These are phyloP conservation scores for Hydractinia symbiolongicarpus DNA, from an alignment of 30 jellyfish, hydroid and myxozoan genomes.

Conservation along the genomic window DNA sequence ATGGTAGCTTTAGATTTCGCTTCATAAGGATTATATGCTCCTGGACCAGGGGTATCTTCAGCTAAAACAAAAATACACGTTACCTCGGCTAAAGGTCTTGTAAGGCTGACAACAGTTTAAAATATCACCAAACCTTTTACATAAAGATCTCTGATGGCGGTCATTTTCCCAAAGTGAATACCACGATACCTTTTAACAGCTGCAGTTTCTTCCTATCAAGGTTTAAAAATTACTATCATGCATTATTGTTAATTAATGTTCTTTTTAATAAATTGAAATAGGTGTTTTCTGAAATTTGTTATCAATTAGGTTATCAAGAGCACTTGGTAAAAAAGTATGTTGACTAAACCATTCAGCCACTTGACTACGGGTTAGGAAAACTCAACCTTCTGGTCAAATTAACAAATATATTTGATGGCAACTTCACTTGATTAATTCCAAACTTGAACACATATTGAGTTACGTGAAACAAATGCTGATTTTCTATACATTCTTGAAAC, in stretches of 20 bases:
- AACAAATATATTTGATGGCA: too few species aligned
- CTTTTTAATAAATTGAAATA: too few species aligned
- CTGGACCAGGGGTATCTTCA: conserved; percentile 76
- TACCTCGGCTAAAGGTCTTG: too few species aligned
- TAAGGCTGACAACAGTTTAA: too few species aligned
- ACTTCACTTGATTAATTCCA: too few species aligned
- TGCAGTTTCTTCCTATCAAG: conserved; percentile 58
- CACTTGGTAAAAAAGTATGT: background rate
- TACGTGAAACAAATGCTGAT: too few species aligned
- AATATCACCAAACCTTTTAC: background rate
- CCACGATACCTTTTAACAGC: conserved; percentile 69
- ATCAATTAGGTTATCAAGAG: background rate
- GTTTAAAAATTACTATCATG: background rate
- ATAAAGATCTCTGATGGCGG: conserved; percentile 9
- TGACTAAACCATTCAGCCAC: background rate
- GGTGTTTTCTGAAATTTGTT: too few species aligned
- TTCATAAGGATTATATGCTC: conserved; percentile 65
- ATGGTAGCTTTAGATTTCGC: conserved; percentile 70
- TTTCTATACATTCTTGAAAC: too few species aligned
- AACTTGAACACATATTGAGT: too few species aligned
- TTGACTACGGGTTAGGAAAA: too few species aligned
- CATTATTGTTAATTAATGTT: too few species aligned
- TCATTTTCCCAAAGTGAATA: conserved; percentile 68
- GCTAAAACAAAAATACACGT: background rate
- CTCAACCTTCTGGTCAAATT: too few species aligned